These are phyloP conservation scores for Grammomys surdaster DNA, from an alignment of 2,113 vertebrate species.

Conservation along the genomic window DNA sequence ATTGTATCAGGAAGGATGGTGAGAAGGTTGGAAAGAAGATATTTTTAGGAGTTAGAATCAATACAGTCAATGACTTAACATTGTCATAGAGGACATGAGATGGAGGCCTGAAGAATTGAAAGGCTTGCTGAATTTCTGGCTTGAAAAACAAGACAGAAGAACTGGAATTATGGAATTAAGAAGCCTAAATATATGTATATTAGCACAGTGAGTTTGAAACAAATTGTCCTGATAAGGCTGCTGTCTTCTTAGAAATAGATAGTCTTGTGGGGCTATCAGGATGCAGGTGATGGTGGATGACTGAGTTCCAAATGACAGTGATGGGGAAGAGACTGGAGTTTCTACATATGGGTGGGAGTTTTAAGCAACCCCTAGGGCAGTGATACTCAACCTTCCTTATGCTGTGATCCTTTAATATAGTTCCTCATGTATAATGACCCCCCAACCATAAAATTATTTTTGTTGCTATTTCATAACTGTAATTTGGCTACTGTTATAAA, in stretches of 20 bases:
- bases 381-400: background rate
- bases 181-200: background rate
- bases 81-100: background rate
- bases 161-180: background rate
- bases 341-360: background rate
- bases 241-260: background rate
- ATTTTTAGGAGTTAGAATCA: background rate
- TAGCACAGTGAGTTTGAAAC: constrained; percentile 25
- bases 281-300: background rate
- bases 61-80: background rate
- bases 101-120: background rate
- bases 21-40: constrained; percentile 10
- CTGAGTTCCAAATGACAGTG: too few relatives aligned
- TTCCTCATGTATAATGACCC: background rate
- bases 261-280: background rate
- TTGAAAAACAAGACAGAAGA: background rate
- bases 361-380: background rate
- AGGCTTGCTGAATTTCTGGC: background rate
- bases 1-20: background rate
- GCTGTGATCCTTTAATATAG: background rate
- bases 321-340: background rate
- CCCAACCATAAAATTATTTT: background rate
- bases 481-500: background rate
- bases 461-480: background rate
- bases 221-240: background rate